phyloP scores from a whole-genome alignment of 2,888 invertebrate species.

The Cephus spinipes region DNA sequence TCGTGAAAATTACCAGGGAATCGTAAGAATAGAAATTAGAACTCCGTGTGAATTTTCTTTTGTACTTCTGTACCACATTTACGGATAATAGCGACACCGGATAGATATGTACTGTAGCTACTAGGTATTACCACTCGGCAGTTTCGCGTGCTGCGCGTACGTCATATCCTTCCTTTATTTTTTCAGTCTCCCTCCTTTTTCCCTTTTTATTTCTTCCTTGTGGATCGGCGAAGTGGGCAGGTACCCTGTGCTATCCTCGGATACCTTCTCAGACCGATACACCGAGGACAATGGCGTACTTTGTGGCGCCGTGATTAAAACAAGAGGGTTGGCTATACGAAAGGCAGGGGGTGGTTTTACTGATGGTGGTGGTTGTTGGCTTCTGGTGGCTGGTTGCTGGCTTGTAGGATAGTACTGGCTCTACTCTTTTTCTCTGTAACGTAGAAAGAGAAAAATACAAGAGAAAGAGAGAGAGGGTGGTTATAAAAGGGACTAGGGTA shows the following conservation, averaged over 20 bases:
- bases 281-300: conserved; percentile 57
- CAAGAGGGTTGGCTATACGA: conserved; percentile 35
- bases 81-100: background rate
- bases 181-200: background rate
- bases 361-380: conserved; percentile 11
- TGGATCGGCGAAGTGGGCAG: conserved; percentile 10
- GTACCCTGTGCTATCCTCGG: conserved; percentile 28
- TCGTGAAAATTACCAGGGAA: background rate
- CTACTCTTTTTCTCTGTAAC: conserved; percentile 9
- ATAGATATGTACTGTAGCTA: background rate
- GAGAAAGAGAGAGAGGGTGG: conserved; percentile 14
- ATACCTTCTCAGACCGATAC: conserved; percentile 56
- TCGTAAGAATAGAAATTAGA: background rate
- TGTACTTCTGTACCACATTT: background rate
- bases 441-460: conserved; percentile 11
- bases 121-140: background rate
- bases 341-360: conserved; percentile 27
- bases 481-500: conserved; percentile 6
- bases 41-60: background rate
- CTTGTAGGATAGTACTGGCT: background rate
- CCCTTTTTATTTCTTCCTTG: conserved; percentile 20
- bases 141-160: background rate
- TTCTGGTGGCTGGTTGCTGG: background rate
- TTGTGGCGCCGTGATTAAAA: conserved; percentile 57
- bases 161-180: background rate